Percentiles rank a stretch among this genome's conserved stretches.
These are phyloP conservation scores for Neofelis nebulosa DNA, from an alignment of 2,113 vertebrate genomes.

Conservation along the genomic window DNA sequence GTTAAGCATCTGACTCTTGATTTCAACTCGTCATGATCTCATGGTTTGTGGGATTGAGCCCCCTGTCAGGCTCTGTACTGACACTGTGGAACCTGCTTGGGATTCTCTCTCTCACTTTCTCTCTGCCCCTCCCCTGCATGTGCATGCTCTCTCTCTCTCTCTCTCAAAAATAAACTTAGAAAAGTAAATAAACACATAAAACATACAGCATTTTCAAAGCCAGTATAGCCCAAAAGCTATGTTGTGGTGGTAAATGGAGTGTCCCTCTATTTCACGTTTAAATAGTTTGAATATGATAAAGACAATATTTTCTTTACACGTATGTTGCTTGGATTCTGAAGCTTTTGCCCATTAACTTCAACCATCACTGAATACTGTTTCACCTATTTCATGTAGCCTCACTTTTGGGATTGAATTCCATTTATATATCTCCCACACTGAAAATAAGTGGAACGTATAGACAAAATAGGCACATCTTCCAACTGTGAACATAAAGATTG, in stretches of 20 bases:
- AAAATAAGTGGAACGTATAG: background rate
- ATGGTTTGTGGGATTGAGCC: no score
- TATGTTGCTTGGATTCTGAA: background rate
- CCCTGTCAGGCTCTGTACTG: no score
- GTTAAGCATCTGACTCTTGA: no score
- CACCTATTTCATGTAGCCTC: background rate
- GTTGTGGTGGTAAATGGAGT: background rate
- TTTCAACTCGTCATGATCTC: no score
- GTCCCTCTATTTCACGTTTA: background rate
- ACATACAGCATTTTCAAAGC: background rate
- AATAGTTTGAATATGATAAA: background rate
- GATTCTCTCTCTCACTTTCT: no score
- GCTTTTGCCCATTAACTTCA: background rate
- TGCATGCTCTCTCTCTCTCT: no score
- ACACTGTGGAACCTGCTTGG: no score
- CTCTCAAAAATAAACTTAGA: no score
- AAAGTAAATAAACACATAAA: background rate
- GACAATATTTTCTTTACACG: background rate
- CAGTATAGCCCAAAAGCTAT: background rate
- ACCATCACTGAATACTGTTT: background rate
- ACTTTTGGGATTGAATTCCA: background rate
- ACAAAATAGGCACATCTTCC: background rate
- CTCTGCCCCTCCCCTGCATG: no score
- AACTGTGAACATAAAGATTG: background rate
- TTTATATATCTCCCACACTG: background rate